Evolutionary conservation across 2,797 vertebrate genomes (phyloP), one percentile per base, ranked within the genome.

Genomic region (Leptoclinus maculatus): DNA sequence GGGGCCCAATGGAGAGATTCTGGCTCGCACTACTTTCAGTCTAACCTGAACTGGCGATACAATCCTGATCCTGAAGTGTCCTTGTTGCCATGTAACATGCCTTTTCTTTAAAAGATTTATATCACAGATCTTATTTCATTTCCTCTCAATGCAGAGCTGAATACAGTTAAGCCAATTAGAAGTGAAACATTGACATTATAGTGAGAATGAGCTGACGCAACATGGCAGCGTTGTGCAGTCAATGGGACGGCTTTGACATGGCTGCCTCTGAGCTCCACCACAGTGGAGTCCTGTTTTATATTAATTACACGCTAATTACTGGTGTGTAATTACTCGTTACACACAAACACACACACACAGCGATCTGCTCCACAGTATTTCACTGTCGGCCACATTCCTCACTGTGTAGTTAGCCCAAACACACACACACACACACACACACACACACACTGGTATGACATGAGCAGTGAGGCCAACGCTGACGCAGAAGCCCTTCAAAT

Each of bases 261-360:
- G 56, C 69, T 51, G 34, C 53, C 39, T 79, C 38, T 32, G n/a
- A 66, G 39, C 43, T 67, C 36, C 38, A 74, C 54, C 25, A 73
- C 78, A 82, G 13, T 36, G 66, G 47, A 79, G 66, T 58, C 53
- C 63, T 64, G 71, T 80, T 76, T 41, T 13, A 65, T 67, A 86
- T 84, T 79, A 88, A 86, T 89, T 81, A 81, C 83, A 84, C 78
- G 70, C 71, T 71, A 73, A 89, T 86, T 87, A 83, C 71, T 64
- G 76, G 4, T 47, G 16, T 87, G 74, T 86, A 81, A 87, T 88
- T 80, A 77, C 68, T 81, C 3, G 38, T 74, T 71, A 9, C 47
- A 51, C 43, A 45, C 43, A 39, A 11, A 39, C 36, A 43, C 19
- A 43, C 41, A 79, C 64, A 88, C 62, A 70, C 53, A 70, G 45